Percentiles rank a stretch among this genome's conserved stretches.
phyloP scores from a whole-genome alignment of 2,888 invertebrate genomes.

The Pollenia labialis region DNA sequence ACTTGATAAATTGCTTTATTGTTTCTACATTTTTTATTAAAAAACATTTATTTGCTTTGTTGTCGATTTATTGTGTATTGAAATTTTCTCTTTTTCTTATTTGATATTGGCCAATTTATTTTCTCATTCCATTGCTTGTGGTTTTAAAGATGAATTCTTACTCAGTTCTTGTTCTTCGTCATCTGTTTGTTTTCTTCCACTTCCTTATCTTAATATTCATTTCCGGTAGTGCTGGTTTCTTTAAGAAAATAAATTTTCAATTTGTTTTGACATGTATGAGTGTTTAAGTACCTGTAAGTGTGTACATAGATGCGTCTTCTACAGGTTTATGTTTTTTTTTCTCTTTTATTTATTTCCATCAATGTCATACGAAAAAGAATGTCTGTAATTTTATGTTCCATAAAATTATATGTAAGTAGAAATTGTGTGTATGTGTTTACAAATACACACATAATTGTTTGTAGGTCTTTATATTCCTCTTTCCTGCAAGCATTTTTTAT shows the following conservation, averaged over 20 bases:
- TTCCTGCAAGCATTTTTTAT: not conserved
- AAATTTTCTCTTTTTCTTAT: not conserved
- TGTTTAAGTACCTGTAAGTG: not conserved
- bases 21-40: slow-evolving; percentile 60
- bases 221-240: slow-evolving; percentile 26
- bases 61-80: not conserved
- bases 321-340: slow-evolving; percentile 63
- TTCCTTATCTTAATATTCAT: slow-evolving; percentile 44
- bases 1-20: slow-evolving; percentile 80
- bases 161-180: slow-evolving; percentile 35
- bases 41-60: not conserved
- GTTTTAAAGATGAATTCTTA: slow-evolving; percentile 48
- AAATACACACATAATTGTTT: not conserved
- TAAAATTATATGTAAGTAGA: too few relatives aligned
- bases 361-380: slow-evolving; percentile 68
- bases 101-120: slow-evolving; percentile 39
- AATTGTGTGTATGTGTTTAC: not conserved
- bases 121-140: slow-evolving; percentile 21
- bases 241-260: slow-evolving; percentile 54
- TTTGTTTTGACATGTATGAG: slow-evolving; percentile 8
- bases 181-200: slow-evolving; percentile 3
- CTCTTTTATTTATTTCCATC: slow-evolving; percentile 50
- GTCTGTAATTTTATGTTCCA: slow-evolving; percentile 20
- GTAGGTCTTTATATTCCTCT: not conserved
- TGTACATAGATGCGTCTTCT: slow-evolving; percentile 21